Evolutionary conservation across 2,888 invertebrate species (phyloP), one percentile per base, ranked within the genome.

Genomic region (Ichneumoninae sp.): DNA sequence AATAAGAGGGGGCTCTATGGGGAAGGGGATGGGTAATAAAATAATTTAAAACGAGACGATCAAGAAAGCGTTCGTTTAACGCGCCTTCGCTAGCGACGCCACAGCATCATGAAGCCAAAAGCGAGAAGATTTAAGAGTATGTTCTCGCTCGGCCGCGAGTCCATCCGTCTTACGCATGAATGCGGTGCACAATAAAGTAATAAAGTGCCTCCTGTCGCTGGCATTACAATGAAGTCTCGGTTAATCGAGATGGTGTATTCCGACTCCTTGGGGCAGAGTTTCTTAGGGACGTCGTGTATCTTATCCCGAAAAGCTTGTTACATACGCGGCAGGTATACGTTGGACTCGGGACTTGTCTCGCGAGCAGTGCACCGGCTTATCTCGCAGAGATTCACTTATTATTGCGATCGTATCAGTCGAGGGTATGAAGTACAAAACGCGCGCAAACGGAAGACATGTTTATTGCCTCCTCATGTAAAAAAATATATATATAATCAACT

Each of bases 151-250:
- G 57, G 36, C 57, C 76, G 77, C 74, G 71, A 57, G 77, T 80
- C 82, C 82, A 82, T 84, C 68, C 69, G 79, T 84, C 76, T 86
- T 79, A 60, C 69, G 74, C 57, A 62, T 84, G 86, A 82, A 86
- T 82, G 84, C 78, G 50, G 44, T 47, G 75, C 57, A 80, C 82
- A 80, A 85, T 82, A 76, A 85, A 75, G 77, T 79, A 79, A 86
- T 83, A 85, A 86, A 85, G 72, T 84, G 68, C 62, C 16, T 70
- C 52, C 71, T 52, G 81, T 72, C 70, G 50, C 72, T 70, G 26
- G 80, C n/a, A 69, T 66, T 68, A 84, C 79, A 82, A 82, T 80
- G 80, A 82, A 84, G 70, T 82, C 74, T 50, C 66, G 36, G 60
- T 19, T 44, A 70, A 83, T 57, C 57, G 57, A 26, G 57, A 57